A percentile compares a stretch with the other conserved stretches of the same genome.
phyloP scores from a whole-genome alignment of 2,888 invertebrate species.

The Drosophila subsilvestris region DNA sequence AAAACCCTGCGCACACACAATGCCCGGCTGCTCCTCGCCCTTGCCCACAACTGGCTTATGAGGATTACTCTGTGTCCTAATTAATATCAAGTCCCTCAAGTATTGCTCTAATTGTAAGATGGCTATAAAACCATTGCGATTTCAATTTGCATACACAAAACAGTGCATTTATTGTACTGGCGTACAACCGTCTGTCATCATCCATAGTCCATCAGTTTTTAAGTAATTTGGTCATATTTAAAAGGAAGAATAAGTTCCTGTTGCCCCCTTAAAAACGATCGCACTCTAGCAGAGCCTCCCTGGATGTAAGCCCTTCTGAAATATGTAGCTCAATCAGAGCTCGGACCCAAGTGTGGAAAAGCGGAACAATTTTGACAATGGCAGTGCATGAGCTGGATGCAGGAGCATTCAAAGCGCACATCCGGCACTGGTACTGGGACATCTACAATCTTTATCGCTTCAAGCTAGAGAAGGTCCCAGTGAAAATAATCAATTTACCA shows the following conservation, averaged over 20 bases:
- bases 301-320: too few species aligned
- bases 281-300: too few species aligned
- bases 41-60: conserved; percentile 42
- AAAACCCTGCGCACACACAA: background rate
- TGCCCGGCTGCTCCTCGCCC: background rate
- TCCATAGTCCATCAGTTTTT: background rate
- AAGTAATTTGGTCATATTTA: background rate
- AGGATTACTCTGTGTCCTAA: conserved; percentile 41
- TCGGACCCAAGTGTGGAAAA: background rate
- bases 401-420: background rate
- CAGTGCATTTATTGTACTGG: background rate
- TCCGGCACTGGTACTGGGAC: background rate
- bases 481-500: conserved; percentile 51
- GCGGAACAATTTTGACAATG: too few species aligned
- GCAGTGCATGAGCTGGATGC: too few species aligned
- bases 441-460: conserved; percentile 20
- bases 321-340: background rate
- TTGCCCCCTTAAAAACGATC: too few species aligned
- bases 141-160: background rate
- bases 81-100: conserved; percentile 50
- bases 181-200: background rate
- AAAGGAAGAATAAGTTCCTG: too few species aligned
- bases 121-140: conserved; percentile 4
- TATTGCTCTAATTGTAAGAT: conserved; percentile 32
- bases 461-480: conserved; percentile 16